A percentile compares a stretch with the other conserved stretches of the same genome.
phyloP scores from a whole-genome alignment of 2,113 vertebrate species.

The Euleptes europaea region DNA sequence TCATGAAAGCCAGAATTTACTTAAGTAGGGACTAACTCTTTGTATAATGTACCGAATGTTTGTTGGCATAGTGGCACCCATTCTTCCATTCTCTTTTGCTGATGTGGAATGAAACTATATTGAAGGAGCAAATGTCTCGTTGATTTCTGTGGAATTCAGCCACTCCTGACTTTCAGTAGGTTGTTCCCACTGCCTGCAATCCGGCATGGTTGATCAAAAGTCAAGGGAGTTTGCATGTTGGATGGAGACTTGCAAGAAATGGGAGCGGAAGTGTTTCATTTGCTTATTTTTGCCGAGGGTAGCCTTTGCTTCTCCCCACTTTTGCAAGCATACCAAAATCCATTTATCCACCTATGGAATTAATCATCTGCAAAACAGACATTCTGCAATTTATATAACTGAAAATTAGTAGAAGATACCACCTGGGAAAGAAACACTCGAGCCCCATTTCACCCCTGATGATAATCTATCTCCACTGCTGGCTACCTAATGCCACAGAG shows the following conservation, averaged over 20 bases:
- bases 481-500: conserved; percentile 17
- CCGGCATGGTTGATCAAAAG: too few relatives aligned
- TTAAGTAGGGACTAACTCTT: neutral
- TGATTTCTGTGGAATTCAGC: neutral
- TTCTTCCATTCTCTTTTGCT: neutral
- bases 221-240: too few relatives aligned
- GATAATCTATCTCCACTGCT: conserved; percentile 3
- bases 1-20: neutral
- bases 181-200: too few relatives aligned
- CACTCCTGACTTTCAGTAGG: neutral
- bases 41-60: neutral
- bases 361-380: neutral
- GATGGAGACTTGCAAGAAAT: too few relatives aligned
- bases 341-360: too few relatives aligned
- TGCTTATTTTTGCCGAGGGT: too few relatives aligned
- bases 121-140: neutral
- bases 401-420: neutral
- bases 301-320: too few relatives aligned
- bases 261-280: too few relatives aligned
- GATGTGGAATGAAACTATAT: neutral
- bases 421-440: neutral
- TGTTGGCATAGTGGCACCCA: neutral
- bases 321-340: too few relatives aligned
- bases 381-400: neutral
- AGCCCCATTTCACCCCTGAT: conserved; percentile 1